A percentile compares a stretch with the other conserved stretches of the same genome.
Evolutionary conservation across 2,797 vertebrate species (phyloP).

Genomic region (Semotilus atromaculatus): DNA sequence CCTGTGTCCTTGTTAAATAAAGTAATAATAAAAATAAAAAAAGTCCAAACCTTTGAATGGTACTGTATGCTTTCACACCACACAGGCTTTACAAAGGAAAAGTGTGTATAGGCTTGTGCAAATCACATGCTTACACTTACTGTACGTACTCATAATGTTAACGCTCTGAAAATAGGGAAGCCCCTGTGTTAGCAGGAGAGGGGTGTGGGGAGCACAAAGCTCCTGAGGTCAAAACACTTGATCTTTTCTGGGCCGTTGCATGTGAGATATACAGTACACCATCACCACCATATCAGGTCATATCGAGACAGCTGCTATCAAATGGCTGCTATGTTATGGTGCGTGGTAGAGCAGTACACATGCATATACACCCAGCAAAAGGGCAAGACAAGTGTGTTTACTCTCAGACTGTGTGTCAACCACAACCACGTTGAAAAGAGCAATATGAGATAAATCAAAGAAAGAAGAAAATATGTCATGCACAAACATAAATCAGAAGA

Average conservation of each 20-base stretch:
- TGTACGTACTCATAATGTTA: not conserved
- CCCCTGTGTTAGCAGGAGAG: not conserved
- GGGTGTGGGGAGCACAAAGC: slow-evolving; percentile 1
- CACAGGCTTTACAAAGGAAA: not conserved
- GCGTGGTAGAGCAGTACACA: slow-evolving; percentile 8
- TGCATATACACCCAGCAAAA: slow-evolving; percentile 23
- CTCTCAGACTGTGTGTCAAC: not conserved
- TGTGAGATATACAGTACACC: slow-evolving; percentile 17
- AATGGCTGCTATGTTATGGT: slow-evolving; percentile 47
- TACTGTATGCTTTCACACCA: not conserved
- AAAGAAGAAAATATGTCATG: not conserved
- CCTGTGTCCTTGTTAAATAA: not conserved
- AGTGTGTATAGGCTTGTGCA: not conserved
- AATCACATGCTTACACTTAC: not conserved
- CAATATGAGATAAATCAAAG: not conserved
- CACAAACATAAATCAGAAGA: not conserved
- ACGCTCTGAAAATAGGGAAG: not conserved
- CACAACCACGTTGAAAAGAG: not conserved
- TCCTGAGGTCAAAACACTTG: slow-evolving; percentile 58
- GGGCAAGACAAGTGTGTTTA: slow-evolving; percentile 11
- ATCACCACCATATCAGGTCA: slow-evolving; percentile 47
- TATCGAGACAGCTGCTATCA: slow-evolving; percentile 47
- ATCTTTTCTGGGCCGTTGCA: slow-evolving; percentile 48
- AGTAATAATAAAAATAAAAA: not conserved
- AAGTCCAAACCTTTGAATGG: not conserved